Evolutionary conservation across 2,113 vertebrate species (phyloP).

Genomic region (Mustela lutreola): DNA sequence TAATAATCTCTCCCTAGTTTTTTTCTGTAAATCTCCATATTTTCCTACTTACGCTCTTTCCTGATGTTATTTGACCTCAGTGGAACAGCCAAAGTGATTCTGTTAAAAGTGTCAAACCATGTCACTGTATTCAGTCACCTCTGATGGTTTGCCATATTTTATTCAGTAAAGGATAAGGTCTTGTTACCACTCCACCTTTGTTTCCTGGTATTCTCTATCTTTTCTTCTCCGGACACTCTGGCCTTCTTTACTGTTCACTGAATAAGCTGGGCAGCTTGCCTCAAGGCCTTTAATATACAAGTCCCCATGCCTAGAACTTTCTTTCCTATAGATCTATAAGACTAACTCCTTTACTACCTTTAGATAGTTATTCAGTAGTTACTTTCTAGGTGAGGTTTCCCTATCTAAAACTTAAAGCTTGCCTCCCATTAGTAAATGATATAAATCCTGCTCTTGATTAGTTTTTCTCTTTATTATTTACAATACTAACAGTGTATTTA

Average conservation of each 20-base stretch:
- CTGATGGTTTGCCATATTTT: background rate
- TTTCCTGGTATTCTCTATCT: background rate
- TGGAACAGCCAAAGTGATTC: background rate
- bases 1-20: background rate
- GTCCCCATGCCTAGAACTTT: background rate
- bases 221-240: background rate
- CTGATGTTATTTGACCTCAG: background rate
- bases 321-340: background rate
- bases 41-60: background rate
- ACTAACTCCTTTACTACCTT: background rate
- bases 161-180: background rate
- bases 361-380: background rate
- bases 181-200: background rate
- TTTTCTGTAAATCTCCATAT: background rate
- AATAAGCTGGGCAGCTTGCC: background rate
- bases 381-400: background rate
- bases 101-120: background rate
- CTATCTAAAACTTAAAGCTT: background rate
- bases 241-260: background rate
- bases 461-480: background rate
- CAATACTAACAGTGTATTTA: background rate
- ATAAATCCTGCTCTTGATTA: background rate
- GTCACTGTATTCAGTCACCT: background rate
- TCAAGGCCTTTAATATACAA: background rate
- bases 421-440: background rate